A percentile compares a stretch with the other conserved stretches of the same genome.
Conservation (phyloP, 2,888 invertebrate genomes). For the Drosophila greeni region DNA sequence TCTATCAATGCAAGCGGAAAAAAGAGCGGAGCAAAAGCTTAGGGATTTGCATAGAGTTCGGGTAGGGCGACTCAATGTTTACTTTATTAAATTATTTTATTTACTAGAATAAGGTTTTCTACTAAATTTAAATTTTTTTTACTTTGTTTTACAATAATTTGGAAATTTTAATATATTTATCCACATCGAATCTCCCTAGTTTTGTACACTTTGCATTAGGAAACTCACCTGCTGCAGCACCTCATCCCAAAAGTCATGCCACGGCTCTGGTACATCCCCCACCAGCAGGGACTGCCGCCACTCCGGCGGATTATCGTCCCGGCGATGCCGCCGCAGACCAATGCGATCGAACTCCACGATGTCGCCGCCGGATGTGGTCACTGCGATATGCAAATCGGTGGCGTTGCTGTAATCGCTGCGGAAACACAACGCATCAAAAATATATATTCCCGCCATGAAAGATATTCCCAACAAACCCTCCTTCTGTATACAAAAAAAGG, state of each 20-base stretch:
- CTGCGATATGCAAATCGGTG: constrained; percentile 93
- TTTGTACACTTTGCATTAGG: not conserved
- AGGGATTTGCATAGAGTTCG: constrained; percentile 43
- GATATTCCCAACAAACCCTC: constrained; percentile 15
- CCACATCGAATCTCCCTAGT: constrained; percentile 1
- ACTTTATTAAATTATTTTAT: not conserved
- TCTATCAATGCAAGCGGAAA: constrained; percentile 51
- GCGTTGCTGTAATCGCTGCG: constrained; percentile 88
- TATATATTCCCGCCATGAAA: constrained; percentile 19
- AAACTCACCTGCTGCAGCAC: constrained; percentile 81
- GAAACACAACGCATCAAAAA: constrained; percentile 48
- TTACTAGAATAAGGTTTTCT: not conserved
- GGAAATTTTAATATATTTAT: not conserved
- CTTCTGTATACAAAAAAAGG: not conserved
- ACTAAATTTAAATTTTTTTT: rapidly evolving
- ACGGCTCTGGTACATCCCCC: constrained; percentile 83
- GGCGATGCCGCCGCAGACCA: constrained; percentile 82
- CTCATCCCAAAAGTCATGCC: constrained; percentile 86
- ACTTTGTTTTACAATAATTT: not conserved
- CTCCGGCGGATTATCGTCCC: constrained; percentile 75
- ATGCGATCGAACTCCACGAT: constrained; percentile 91
- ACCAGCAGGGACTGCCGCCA: constrained; percentile 87
- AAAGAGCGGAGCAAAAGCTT: constrained; percentile 9
- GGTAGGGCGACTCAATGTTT: not conserved
- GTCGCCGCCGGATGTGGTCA: constrained; percentile 88